These are phyloP conservation scores for Caenorhabditis angaria DNA, from an alignment of 2,888 invertebrate species.

Conservation along the genomic window DNA sequence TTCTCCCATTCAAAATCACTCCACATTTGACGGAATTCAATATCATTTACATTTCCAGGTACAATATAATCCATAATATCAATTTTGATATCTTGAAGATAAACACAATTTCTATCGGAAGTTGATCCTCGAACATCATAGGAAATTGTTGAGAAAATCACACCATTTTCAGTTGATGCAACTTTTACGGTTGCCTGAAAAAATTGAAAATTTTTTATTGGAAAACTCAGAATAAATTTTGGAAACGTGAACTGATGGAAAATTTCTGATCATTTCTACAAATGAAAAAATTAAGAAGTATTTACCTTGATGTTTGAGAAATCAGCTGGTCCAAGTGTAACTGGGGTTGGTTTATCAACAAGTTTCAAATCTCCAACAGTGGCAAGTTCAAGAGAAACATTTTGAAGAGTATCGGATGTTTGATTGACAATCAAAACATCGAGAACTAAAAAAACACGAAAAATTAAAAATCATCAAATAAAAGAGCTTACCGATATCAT, in stretches of 20 bases:
- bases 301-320: slow-evolving; percentile 97
- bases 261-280: too few species aligned
- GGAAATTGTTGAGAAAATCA: slow-evolving; percentile 98
- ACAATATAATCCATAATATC: slow-evolving; percentile 91
- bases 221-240: too few species aligned
- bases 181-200: slow-evolving; percentile 76
- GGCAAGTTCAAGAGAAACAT: slow-evolving; percentile 95
- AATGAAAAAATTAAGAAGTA: too few species aligned
- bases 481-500: slow-evolving; percentile 67
- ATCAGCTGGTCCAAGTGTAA: slow-evolving; percentile 94
- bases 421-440: slow-evolving; percentile 98
- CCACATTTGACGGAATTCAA: slow-evolving; percentile 99
- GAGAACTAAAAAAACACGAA: slow-evolving; percentile 78
- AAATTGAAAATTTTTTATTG: slow-evolving; percentile 1
- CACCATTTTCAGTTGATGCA: slow-evolving; percentile 99
- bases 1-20: slow-evolving; percentile 99
- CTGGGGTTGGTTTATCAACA: slow-evolving; percentile 94
- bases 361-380: slow-evolving; percentile 90
- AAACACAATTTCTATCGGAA: slow-evolving; percentile 94
- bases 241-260: too few species aligned
- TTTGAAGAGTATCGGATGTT: slow-evolving; percentile 95
- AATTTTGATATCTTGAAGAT: slow-evolving; percentile 97
- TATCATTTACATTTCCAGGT: slow-evolving; percentile 84
- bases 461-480: not conserved
- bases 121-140: slow-evolving; percentile 93